A percentile compares a stretch with the other conserved stretches of the same genome.
Evolutionary conservation across 2,888 invertebrate genomes (phyloP).

Genomic region (Epistrophe grossulariae): DNA sequence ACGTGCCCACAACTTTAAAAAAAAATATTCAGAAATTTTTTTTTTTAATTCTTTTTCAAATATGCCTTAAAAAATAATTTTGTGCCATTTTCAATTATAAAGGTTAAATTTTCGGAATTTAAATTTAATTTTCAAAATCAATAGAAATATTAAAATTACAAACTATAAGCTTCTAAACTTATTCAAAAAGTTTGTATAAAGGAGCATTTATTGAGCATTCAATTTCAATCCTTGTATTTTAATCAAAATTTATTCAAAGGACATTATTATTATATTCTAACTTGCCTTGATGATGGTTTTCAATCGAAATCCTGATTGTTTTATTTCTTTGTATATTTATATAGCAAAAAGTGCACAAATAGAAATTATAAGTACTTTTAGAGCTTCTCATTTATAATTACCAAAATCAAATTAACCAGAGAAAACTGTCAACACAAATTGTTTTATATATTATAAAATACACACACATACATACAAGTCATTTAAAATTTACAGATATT

Average conservation of each 20-base stretch:
- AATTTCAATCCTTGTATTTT: neutral
- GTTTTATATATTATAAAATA: neutral
- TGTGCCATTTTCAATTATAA: too few relatives aligned
- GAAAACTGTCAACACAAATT: slow-evolving; percentile 36
- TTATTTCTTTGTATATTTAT: neutral
- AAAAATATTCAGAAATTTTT: too few relatives aligned
- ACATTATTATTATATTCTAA: neutral
- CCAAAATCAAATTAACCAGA: slow-evolving; percentile 44
- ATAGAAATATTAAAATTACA: neutral
- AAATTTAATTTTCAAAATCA: too few relatives aligned
- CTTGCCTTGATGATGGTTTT: neutral
- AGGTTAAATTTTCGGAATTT: too few relatives aligned
- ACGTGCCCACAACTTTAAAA: too few relatives aligned
- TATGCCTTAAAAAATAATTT: too few relatives aligned
- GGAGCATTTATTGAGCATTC: neutral
- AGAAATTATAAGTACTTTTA: slow-evolving; percentile 23
- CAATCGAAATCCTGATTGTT: slow-evolving; percentile 14
- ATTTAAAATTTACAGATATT: neutral
- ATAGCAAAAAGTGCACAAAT: slow-evolving; percentile 3
- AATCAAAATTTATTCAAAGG: neutral
- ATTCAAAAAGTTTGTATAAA: neutral
- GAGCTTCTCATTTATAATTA: slow-evolving; percentile 43
- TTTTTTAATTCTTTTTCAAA: too few relatives aligned
- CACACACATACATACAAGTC: neutral
- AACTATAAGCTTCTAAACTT: neutral